A percentile compares a stretch with the other conserved stretches of the same genome.
phyloP scores from a whole-genome alignment of 37 sponge, comb jelly and placozoan species.

The Bolinopsis microptera region DNA sequence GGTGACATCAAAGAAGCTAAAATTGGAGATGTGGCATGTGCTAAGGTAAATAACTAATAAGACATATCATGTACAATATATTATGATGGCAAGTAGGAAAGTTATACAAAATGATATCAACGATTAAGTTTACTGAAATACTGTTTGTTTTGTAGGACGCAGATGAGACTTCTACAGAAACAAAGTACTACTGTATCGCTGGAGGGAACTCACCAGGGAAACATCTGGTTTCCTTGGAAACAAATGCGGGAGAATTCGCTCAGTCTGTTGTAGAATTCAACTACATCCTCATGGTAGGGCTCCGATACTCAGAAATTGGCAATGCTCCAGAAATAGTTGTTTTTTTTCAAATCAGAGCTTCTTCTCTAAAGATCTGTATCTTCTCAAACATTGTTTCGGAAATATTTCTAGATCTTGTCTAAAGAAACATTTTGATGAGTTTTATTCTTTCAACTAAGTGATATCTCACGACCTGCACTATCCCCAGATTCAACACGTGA shows the following conservation, averaged over 20 bases:
- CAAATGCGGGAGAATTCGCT: not conserved
- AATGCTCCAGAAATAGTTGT: too few relatives aligned
- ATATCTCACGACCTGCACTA: too few relatives aligned
- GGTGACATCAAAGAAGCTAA: not conserved
- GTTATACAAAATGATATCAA: not conserved
- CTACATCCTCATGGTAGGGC: not conserved
- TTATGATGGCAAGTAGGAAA: too few relatives aligned
- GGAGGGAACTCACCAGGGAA: not conserved
- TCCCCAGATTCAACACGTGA: not conserved
- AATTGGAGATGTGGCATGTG: not conserved
- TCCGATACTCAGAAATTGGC: too few relatives aligned
- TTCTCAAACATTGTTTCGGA: too few relatives aligned
- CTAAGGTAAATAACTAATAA: conserved; percentile 15
- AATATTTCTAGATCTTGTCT: too few relatives aligned
- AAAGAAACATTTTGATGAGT: too few relatives aligned
- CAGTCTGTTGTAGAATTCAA: not conserved
- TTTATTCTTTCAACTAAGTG: too few relatives aligned
- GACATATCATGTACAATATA: not conserved
- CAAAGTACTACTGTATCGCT: not conserved
- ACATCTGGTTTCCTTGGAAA: not conserved
- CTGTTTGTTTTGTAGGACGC: not conserved
- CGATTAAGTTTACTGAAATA: too few relatives aligned
- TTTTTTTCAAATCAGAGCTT: too few relatives aligned
- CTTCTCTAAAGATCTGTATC: too few relatives aligned
- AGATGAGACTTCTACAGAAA: not conserved